Percentiles rank a stretch among this genome's conserved stretches.
Conservation (phyloP, 2,797 vertebrate genomes). For the Lates japonicus region DNA sequence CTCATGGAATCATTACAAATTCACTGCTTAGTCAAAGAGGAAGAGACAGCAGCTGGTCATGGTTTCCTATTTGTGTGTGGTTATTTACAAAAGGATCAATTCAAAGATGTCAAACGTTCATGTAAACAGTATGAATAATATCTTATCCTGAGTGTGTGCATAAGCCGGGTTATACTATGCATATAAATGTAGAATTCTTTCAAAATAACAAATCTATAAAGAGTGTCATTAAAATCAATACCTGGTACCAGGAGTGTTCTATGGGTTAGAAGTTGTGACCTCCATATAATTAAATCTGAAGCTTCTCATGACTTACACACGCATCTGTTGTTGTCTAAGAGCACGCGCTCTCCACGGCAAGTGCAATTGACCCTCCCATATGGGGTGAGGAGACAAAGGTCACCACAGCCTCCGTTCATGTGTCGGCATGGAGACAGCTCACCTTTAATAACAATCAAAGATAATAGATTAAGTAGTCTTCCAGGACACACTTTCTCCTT, state of each 20-base stretch:
- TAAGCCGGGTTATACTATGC: background rate
- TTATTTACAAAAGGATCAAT: slow-evolving; percentile 28
- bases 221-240: slow-evolving; percentile 44
- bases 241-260: background rate
- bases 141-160: slow-evolving; percentile 8
- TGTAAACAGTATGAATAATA: slow-evolving; percentile 32
- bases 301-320: slow-evolving; percentile 92
- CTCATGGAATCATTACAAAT: slow-evolving; percentile 36
- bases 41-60: slow-evolving; percentile 25
- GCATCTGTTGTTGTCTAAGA: slow-evolving; percentile 97
- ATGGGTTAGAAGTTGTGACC: slow-evolving; percentile 3
- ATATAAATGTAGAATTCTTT: slow-evolving; percentile 26
- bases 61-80: slow-evolving; percentile 28
- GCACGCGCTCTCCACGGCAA: slow-evolving; percentile 93
- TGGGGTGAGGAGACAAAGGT: slow-evolving; percentile 95
- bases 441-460: slow-evolving; percentile 84
- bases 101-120: slow-evolving; percentile 17
- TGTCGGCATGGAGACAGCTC: slow-evolving; percentile 94
- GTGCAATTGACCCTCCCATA: slow-evolving; percentile 95
- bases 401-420: slow-evolving; percentile 96
- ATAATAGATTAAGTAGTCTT: slow-evolving; percentile 27
- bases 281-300: slow-evolving; percentile 17
- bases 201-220: slow-evolving; percentile 31
- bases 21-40: slow-evolving; percentile 28
- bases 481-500: background rate